These are phyloP conservation scores for Drosophila miranda DNA, from an alignment of 1,140 invertebrate genomes.

Conservation along the genomic window DNA sequence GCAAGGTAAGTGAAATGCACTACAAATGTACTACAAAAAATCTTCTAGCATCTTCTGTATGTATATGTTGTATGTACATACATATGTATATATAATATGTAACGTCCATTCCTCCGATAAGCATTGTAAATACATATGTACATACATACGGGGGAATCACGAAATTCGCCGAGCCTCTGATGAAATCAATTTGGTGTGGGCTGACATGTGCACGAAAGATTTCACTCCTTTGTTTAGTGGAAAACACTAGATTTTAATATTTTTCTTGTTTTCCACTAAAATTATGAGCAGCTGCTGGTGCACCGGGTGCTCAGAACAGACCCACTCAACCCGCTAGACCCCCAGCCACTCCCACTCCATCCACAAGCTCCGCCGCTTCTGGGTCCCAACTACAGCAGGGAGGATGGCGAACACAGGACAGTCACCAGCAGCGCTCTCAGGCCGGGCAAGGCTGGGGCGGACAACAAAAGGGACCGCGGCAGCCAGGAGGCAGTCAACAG, in stretches of 20 bases:
- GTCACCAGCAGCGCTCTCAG: slow-evolving; percentile 5
- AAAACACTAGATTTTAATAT: no score
- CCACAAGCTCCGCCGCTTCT: slow-evolving; percentile 8
- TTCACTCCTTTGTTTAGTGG: no score
- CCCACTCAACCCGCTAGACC: background rate
- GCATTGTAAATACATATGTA: background rate
- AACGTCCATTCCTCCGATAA: background rate
- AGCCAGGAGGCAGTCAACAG: background rate
- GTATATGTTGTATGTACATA: background rate
- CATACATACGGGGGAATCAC: no score
- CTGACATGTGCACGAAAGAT: no score
- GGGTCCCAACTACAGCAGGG: slow-evolving; percentile 19
- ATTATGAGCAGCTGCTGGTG: no score
- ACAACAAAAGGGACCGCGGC: slow-evolving; percentile 15
- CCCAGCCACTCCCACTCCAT: background rate
- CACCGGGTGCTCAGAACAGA: no score
- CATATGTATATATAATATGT: no score
- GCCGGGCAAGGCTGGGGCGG: slow-evolving; percentile 16
- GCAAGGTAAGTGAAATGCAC: slow-evolving; percentile 15
- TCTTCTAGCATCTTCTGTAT: background rate
- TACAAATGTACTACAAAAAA: background rate
- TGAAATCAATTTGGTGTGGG: no score
- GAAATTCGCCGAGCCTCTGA: no score
- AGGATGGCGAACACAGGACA: slow-evolving; percentile 10
- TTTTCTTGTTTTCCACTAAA: no score